These are phyloP conservation scores for Diglossa cyanea DNA, from an alignment of 2,797 vertebrate genomes.

Conservation along the genomic window DNA sequence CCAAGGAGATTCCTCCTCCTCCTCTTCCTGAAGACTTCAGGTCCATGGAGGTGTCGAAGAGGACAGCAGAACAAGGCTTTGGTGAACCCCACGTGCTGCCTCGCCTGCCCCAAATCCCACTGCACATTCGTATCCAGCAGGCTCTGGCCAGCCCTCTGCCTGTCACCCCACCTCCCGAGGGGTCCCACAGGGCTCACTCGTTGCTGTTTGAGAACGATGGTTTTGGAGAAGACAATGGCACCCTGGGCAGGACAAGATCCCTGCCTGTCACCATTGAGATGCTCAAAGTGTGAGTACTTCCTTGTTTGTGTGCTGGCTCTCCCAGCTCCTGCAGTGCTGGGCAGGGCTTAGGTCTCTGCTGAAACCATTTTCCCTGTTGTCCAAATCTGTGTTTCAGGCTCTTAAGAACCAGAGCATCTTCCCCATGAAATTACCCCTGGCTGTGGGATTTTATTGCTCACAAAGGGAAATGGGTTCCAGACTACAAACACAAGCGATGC, in stretches of 20 bases:
- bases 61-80: constrained; percentile 55
- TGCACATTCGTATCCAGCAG: constrained; percentile 97
- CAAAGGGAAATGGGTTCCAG: neutral
- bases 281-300: constrained; percentile 91
- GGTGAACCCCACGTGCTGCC: constrained; percentile 66
- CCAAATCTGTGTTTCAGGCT: neutral
- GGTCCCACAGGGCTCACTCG: constrained; percentile 88
- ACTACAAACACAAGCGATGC: neutral
- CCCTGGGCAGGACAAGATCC: constrained; percentile 80
- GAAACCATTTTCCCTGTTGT: neutral
- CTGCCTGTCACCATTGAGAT: constrained; percentile 95
- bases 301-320: rapidly evolving
- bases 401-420: neutral
- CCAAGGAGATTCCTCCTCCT: constrained; percentile 6
- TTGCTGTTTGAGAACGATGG: constrained; percentile 88
- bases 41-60: constrained; percentile 23
- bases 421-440: neutral
- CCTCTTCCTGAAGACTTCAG: constrained; percentile 47
- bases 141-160: constrained; percentile 91
- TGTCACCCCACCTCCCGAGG: constrained; percentile 82
- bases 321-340: neutral
- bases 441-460: neutral
- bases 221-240: constrained; percentile 78
- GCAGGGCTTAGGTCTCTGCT: neutral
- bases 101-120: constrained; percentile 83